Conservation (phyloP, 1,140 invertebrate genomes). For the Palaemon carinicauda region DNA sequence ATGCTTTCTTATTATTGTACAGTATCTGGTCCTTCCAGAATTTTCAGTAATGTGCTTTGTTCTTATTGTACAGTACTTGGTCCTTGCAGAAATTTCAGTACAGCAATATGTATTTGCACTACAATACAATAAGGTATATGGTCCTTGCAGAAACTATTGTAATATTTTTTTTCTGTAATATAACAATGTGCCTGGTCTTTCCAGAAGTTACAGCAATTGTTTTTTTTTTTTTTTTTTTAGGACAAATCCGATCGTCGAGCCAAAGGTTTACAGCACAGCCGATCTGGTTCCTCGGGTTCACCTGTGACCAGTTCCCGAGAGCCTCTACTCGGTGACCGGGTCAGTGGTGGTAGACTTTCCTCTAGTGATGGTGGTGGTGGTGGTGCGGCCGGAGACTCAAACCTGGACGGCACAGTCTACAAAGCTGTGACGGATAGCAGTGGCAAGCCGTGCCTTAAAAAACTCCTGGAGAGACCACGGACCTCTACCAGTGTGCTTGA, state of each 20-base stretch:
- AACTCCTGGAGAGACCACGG: constrained; percentile 22
- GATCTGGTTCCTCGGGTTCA: constrained; percentile 37
- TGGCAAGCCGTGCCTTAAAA: constrained; percentile 31
- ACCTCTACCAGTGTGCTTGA: constrained; percentile 31
- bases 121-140: no score
- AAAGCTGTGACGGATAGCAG: neutral
- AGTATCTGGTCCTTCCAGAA: no score
- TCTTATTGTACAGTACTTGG: no score
- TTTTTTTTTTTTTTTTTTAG: constrained; percentile 4
- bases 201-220: neutral
- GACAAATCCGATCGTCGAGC: constrained; percentile 6
- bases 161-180: no score
- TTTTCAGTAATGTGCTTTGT: no score
- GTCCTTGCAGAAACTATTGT: no score
- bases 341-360: neutral
- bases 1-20: no score
- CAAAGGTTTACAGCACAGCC: constrained; percentile 37
- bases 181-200: no score
- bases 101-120: no score
- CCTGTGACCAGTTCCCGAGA: constrained; percentile 29
- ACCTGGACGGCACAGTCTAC: constrained; percentile 8
- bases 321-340: neutral
- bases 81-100: no score
- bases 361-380: neutral
- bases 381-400: neutral